Base-by-base conservation (phyloP, 1,140 invertebrate species). In the Trichogramma pretiosum region DNA sequence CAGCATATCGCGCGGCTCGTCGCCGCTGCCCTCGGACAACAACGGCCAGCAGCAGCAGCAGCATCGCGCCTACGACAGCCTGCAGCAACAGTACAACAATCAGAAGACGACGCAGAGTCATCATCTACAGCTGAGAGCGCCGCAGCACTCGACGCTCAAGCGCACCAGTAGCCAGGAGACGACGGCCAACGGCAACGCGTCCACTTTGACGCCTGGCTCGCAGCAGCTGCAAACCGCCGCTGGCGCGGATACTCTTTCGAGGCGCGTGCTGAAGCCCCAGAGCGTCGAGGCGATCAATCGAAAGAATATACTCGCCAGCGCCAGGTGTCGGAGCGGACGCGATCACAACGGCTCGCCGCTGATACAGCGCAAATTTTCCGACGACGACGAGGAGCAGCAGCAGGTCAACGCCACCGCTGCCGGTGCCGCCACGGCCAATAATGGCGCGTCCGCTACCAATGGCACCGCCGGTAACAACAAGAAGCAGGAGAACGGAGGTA, bases 301-400 rank as follows among this genome's bases (percentile, higher is more conserved):
- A 16, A 86, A 88, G 62, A 91, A 90, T 65, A 88, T 92, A 41
- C 67, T 92, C 21, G 84, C 86, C n/a, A 89, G 85, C 35, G 86
- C 87, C 3, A 84, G 85, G 67, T 87, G 83, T 61, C 77, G 87
- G 57, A 89, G 85, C 62, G 87, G 84, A 26, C 76, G 77, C 59
- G 83, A 82, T 66, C 66, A 65, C n/a, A 74, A 80, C 17, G 79
- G 79, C n/a, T 81, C 80, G 34, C 78, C 80, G 23, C 65, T 83
- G 48, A 77, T 84, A 53, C 79, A 82, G 65, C 72, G 78, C 50
- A 81, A 80, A 61, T 78, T 80, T 59, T 71, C 74, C 13, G 62
- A 63, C 10, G 58, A 65, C 9, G 74, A 78, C 53, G 61, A 63
- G 50, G 56, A 67, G 52, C 61, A 67, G 49, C 65, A 58, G 52